phyloP scores from a whole-genome alignment of 1,140 invertebrate genomes.

The Drosophila carrolli region DNA sequence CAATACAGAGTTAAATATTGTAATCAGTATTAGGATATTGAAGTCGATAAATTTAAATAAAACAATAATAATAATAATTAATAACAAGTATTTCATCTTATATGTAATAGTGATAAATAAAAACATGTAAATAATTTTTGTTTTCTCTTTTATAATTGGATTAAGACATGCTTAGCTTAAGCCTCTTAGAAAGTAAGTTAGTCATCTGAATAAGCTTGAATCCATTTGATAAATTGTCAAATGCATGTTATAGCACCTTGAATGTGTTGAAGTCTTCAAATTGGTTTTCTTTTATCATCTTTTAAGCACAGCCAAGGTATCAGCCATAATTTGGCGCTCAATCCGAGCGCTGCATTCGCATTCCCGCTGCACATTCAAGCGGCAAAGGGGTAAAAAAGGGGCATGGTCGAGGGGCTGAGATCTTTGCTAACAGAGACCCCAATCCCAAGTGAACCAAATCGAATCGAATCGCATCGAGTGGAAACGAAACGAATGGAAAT shows the following conservation, averaged over 20 bases:
- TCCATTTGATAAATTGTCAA: not conserved
- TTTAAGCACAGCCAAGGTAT: conserved; percentile 6
- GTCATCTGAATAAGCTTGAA: not conserved
- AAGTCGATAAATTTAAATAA: too few species aligned
- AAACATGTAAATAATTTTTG: too few species aligned
- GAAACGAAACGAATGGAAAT: conserved; percentile 50
- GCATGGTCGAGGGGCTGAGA: not conserved
- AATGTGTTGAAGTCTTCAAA: conserved; percentile 4
- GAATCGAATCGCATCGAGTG: conserved; percentile 47
- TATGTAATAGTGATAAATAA: too few species aligned
- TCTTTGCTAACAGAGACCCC: conserved; percentile 29
- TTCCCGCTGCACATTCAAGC: conserved; percentile 55
- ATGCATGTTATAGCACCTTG: too few species aligned
- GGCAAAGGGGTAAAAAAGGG: conserved; percentile 6
- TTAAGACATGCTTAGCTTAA: too few species aligned
- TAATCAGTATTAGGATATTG: not conserved
- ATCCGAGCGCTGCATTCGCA: conserved; percentile 35
- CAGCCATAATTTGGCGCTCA: conserved; percentile 30
- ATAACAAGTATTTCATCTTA: too few species aligned
- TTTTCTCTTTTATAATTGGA: too few species aligned
- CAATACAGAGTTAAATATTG: not conserved
- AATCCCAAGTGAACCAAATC: conserved; percentile 47
- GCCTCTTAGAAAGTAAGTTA: not conserved
- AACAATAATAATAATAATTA: too few species aligned
- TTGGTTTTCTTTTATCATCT: conserved; percentile 9